Evolutionary conservation across 2,113 vertebrate species (phyloP).

Genomic region (Campylomormyrus tamandua): DNA sequence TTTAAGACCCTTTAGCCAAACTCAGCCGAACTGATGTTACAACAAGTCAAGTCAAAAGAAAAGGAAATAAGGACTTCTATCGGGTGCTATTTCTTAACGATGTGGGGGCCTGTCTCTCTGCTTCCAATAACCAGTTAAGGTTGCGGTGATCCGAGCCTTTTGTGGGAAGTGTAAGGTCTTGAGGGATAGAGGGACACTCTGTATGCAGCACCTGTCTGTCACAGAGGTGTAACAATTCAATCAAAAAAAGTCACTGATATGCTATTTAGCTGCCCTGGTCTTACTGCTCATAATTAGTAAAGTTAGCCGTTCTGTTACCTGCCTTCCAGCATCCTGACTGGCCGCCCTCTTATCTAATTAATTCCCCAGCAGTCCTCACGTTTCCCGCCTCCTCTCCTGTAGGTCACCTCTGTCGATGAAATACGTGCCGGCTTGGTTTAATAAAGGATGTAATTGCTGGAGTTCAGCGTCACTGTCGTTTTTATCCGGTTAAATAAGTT

Average conservation of each 20-base stretch:
- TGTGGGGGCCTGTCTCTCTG: not conserved
- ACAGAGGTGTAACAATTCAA: not conserved
- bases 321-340: not conserved
- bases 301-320: not conserved
- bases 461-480: conserved; percentile 13
- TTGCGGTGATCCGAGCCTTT: not conserved
- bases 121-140: not conserved
- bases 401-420: conserved; percentile 11
- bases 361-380: conserved; percentile 9
- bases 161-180: not conserved
- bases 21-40: not conserved
- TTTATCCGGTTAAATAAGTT: conserved; percentile 29
- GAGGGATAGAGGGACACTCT: not conserved
- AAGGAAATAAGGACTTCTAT: not conserved
- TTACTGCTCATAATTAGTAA: not conserved
- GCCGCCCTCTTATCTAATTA: conserved; percentile 22
- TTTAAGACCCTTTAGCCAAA: not conserved
- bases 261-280: not conserved
- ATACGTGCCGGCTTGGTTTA: conserved; percentile 1
- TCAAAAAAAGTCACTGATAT: not conserved
- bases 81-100: not conserved
- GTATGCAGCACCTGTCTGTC: not conserved
- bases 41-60: not conserved
- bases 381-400: conserved; percentile 1
- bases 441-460: conserved; percentile 23